phyloP scores from a whole-genome alignment of 2,797 vertebrate species.

The Cuniculus paca region DNA sequence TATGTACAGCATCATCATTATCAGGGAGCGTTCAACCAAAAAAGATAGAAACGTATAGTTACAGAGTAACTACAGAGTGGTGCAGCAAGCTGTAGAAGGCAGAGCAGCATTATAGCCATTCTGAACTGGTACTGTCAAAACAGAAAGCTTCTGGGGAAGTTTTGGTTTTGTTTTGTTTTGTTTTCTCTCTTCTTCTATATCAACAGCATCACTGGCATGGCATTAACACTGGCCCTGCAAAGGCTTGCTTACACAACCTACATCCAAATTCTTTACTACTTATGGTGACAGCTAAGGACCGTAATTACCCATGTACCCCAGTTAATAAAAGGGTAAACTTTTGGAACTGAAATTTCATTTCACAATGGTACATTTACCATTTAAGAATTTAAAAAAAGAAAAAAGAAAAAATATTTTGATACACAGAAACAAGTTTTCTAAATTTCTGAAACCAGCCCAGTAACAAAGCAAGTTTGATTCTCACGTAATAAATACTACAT shows the following conservation, averaged over 20 bases:
- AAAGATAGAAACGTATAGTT: conserved; percentile 67
- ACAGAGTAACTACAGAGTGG: conserved; percentile 70
- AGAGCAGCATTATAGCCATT: conserved; percentile 77
- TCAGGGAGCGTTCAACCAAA: conserved; percentile 76
- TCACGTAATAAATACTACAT: conserved; percentile 74
- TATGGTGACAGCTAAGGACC: conserved; percentile 43
- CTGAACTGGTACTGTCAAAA: conserved; percentile 59
- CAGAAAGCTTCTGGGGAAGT: conserved; percentile 19
- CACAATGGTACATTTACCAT: conserved; percentile 81
- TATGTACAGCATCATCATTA: conserved; percentile 51
- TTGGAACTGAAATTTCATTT: conserved; percentile 76
- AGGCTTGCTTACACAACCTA: conserved; percentile 38
- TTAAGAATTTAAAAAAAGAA: conserved; percentile 73
- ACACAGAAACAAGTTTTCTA: conserved; percentile 76
- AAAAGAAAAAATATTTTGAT: conserved; percentile 67
- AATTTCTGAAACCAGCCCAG: conserved; percentile 81
- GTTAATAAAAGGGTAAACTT: conserved; percentile 75
- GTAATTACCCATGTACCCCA: conserved; percentile 61
- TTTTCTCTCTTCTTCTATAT: conserved; percentile 53
- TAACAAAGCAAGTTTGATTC: conserved; percentile 78
- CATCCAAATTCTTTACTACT: conserved; percentile 65
- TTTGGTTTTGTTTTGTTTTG: not conserved
- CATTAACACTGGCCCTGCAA: conserved; percentile 62
- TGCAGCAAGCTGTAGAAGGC: conserved; percentile 76
- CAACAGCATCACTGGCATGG: conserved; percentile 4